These are phyloP conservation scores for Circaetus cinerascens DNA, from an alignment of 2,113 vertebrate genomes.

Conservation along the genomic window DNA sequence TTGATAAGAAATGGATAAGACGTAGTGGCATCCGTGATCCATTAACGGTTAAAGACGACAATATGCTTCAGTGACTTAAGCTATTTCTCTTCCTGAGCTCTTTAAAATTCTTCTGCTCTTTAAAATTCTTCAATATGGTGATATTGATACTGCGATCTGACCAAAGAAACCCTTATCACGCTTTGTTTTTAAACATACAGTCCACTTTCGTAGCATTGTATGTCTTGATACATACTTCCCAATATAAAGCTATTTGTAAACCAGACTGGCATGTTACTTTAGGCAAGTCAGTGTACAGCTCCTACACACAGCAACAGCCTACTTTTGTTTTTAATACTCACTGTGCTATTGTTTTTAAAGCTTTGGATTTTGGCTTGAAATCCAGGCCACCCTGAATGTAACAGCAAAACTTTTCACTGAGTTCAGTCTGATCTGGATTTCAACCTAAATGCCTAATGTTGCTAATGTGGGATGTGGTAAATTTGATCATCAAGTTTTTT, in stretches of 20 bases:
- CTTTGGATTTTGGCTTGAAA: conserved; percentile 13
- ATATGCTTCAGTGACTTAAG: neutral
- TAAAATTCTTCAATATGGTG: neutral
- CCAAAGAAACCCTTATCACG: neutral
- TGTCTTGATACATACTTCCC: neutral
- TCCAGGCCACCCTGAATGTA: neutral
- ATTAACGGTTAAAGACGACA: neutral
- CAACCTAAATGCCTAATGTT: neutral
- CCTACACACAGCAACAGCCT: neutral
- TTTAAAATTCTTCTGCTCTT: neutral
- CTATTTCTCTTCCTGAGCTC: neutral
- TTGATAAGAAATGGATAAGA: neutral
- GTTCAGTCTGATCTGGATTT: conserved; percentile 30
- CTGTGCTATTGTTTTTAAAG: conserved; percentile 11
- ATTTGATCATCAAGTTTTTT: conserved; percentile 60
- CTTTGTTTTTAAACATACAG: neutral
- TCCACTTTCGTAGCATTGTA: neutral
- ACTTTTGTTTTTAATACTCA: neutral
- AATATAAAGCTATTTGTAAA: neutral
- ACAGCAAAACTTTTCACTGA: neutral
- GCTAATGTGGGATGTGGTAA: conserved; percentile 53
- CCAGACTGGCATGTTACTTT: neutral
- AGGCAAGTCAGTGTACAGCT: neutral
- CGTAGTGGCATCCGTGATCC: rapidly evolving
- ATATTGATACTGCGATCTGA: neutral